Conservation (phyloP, 2,888 invertebrate species). For the Teinopalpus imperialis region DNA sequence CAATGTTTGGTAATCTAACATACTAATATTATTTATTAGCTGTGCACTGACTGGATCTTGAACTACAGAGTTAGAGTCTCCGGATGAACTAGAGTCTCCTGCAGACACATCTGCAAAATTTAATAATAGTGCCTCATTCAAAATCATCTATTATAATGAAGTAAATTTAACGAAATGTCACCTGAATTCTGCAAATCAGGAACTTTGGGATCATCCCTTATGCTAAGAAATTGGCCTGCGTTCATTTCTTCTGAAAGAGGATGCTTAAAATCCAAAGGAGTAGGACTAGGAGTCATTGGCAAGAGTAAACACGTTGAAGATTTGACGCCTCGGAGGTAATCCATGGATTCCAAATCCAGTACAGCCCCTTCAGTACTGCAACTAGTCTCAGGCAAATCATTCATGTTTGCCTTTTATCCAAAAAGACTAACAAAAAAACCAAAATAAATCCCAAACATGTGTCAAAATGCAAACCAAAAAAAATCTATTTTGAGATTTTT, state of each 20-base stretch:
- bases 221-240: conserved; percentile 66
- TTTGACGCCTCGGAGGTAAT: conserved; percentile 81
- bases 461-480: too few relatives aligned
- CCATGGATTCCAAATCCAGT: conserved; percentile 64
- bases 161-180: conserved; percentile 27
- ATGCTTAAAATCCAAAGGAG: conserved; percentile 82
- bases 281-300: conserved; percentile 82
- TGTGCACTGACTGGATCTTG: conserved; percentile 80
- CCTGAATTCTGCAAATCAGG: conserved; percentile 59
- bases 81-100: conserved; percentile 76
- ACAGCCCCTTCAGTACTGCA: conserved; percentile 43
- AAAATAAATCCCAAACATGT: too few relatives aligned
- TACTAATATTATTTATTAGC: conserved; percentile 77
- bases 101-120: conserved; percentile 55
- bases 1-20: conserved; percentile 76
- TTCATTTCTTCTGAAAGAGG: conserved; percentile 79
- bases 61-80: conserved; percentile 73
- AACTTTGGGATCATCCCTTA: conserved; percentile 58
- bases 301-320: conserved; percentile 85
- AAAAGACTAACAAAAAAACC: too few relatives aligned
- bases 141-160: too few relatives aligned
- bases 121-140: too few relatives aligned
- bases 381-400: conserved; percentile 58
- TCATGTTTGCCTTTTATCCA: conserved; percentile 48
- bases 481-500: too few relatives aligned